A percentile compares a stretch with the other conserved stretches of the same genome.
Evolutionary conservation across 2,113 vertebrate genomes (phyloP).

Genomic region (Scomber scombrus): DNA sequence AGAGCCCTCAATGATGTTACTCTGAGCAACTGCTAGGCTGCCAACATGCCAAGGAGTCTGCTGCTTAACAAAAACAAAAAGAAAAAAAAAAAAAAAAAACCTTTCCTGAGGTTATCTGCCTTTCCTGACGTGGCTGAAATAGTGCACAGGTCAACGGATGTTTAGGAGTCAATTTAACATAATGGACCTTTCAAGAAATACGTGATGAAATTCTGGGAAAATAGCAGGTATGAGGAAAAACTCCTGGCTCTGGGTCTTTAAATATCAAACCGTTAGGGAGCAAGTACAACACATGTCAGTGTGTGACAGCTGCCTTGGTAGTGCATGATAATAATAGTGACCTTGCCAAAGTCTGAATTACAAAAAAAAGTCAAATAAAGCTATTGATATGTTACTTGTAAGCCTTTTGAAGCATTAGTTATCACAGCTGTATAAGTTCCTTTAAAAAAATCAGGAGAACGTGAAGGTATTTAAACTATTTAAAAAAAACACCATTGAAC

Average conservation of each 20-base stretch:
- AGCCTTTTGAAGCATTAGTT: not conserved
- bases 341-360: constrained; percentile 2
- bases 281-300: constrained; percentile 19
- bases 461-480: not conserved
- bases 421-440: not conserved
- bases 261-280: constrained; percentile 34
- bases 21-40: constrained; percentile 49
- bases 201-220: constrained; percentile 59
- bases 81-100: not conserved
- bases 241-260: constrained; percentile 17
- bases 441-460: not conserved
- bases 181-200: constrained; percentile 37
- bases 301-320: constrained; percentile 43
- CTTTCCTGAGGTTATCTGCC: constrained; percentile 27
- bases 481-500: not conserved
- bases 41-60: constrained; percentile 59
- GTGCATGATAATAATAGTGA: constrained; percentile 35
- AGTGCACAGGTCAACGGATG: constrained; percentile 66
- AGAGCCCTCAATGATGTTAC: constrained; percentile 59
- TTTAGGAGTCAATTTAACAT: constrained; percentile 65
- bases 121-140: constrained; percentile 47
- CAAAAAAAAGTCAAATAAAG: not conserved
- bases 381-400: not conserved
- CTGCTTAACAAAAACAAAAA: too few relatives aligned
- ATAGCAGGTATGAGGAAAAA: constrained; percentile 41